Conservation (phyloP, 2,888 invertebrate species). For the Cantharis lateralis region DNA sequence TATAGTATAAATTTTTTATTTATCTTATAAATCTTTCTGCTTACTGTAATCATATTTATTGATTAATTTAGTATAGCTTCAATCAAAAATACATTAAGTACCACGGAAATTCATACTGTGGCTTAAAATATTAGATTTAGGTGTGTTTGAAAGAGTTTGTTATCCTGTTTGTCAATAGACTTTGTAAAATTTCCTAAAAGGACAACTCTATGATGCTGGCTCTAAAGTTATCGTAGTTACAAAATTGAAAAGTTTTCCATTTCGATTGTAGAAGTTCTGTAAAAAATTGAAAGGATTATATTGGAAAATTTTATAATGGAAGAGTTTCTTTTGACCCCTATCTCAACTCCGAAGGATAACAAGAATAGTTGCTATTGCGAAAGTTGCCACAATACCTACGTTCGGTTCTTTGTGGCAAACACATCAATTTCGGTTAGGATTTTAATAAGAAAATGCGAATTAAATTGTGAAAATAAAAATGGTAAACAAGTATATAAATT, state of each 20-base stretch:
- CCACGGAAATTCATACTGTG: too few species aligned
- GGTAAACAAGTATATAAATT: slow-evolving; percentile 9
- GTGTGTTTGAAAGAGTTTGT: too few species aligned
- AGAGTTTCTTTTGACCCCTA: background rate
- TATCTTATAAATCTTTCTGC: background rate
- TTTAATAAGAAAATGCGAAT: background rate
- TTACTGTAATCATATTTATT: background rate
- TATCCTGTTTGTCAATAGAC: too few species aligned
- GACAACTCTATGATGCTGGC: background rate
- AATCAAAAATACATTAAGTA: background rate
- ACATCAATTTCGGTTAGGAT: background rate
- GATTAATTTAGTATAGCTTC: background rate
- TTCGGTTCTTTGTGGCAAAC: background rate
- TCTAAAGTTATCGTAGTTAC: background rate
- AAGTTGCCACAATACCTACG: background rate
- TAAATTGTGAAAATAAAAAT: background rate
- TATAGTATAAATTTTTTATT: background rate
- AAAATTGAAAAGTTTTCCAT: background rate
- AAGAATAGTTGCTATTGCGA: background rate
- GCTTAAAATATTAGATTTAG: too few species aligned
- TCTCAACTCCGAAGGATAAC: background rate
- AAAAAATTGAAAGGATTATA: background rate
- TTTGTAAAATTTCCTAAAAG: background rate
- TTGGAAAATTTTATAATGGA: background rate
- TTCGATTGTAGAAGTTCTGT: background rate